Percentiles rank a stretch among this genome's conserved stretches.
Conservation (phyloP, 2,888 invertebrate genomes). For the Rhagonycha fulva region DNA sequence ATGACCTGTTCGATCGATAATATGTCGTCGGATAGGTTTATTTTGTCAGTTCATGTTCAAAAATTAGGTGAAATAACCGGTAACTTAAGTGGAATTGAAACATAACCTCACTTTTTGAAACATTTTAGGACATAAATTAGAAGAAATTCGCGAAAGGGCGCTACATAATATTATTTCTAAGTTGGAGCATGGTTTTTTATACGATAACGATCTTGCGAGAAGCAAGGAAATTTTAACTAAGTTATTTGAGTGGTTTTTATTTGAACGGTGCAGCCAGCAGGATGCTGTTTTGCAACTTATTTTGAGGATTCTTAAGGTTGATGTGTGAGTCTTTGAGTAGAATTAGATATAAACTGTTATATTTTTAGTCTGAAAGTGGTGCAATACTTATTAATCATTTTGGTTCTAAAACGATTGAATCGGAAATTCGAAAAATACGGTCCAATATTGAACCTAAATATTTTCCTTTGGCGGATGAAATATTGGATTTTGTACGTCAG, state of each 20-base stretch:
- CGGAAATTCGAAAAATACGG: conserved; percentile 54
- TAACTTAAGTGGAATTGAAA: background rate
- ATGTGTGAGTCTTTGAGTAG: background rate
- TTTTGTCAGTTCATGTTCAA: conserved; percentile 47
- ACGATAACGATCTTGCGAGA: conserved; percentile 63
- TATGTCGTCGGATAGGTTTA: conserved; percentile 40
- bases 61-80: conserved; percentile 46
- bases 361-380: conserved; percentile 58
- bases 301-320: conserved; percentile 61
- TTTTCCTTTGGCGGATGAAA: conserved; percentile 54
- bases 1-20: background rate
- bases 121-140: conserved; percentile 49
- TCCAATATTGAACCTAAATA: conserved; percentile 55
- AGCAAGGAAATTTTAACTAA: conserved; percentile 63
- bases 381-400: conserved; percentile 58
- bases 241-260: conserved; percentile 67
- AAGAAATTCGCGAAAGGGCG: conserved; percentile 54
- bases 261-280: conserved; percentile 59
- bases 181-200: conserved; percentile 64
- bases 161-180: conserved; percentile 59
- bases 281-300: conserved; percentile 63
- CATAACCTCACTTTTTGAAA: conserved; percentile 5
- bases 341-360: background rate
- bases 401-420: conserved; percentile 54
- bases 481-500: conserved; percentile 53